Conservation (phyloP, 2,888 invertebrate genomes). For the Cheilosia vernalis region DNA sequence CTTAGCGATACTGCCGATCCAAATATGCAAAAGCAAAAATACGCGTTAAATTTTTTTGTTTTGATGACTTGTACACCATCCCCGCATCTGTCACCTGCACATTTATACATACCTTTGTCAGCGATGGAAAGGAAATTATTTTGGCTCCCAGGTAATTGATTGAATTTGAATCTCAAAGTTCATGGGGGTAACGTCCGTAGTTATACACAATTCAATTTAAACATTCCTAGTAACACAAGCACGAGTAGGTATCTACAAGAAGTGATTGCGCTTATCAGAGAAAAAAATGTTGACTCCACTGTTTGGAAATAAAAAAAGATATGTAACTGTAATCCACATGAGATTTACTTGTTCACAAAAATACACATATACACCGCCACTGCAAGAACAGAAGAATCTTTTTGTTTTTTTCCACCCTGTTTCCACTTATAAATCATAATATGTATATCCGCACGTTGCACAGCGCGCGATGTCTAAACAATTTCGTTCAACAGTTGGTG, state of each 20-base stretch:
- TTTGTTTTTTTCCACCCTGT: constrained; percentile 1
- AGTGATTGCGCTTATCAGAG: constrained; percentile 23
- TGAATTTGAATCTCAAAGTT: constrained; percentile 47
- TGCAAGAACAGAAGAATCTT: constrained; percentile 6
- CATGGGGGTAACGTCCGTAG: constrained; percentile 21
- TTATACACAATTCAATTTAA: constrained; percentile 20
- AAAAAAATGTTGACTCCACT: constrained; percentile 14
- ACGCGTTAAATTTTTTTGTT: constrained; percentile 24
- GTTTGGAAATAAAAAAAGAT: constrained; percentile 2
- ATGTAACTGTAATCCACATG: constrained; percentile 1
- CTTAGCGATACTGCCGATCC: constrained; percentile 7
- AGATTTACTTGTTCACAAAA: constrained; percentile 23
- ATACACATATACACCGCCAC: constrained; percentile 16
- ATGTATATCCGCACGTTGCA: constrained; percentile 9
- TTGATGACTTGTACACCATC: background rate
- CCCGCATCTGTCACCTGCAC: background rate
- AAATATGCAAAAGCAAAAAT: constrained; percentile 14
- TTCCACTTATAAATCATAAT: constrained; percentile 41
- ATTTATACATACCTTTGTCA: constrained; percentile 52
- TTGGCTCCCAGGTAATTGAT: constrained; percentile 55
- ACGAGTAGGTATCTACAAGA: too few species aligned
- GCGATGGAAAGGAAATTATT: constrained; percentile 50
- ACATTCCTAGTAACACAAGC: background rate
- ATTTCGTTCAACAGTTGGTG: constrained; percentile 59
- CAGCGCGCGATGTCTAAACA: constrained; percentile 22